Conservation (phyloP, 2,113 vertebrate species). For the Cacatua alba region DNA sequence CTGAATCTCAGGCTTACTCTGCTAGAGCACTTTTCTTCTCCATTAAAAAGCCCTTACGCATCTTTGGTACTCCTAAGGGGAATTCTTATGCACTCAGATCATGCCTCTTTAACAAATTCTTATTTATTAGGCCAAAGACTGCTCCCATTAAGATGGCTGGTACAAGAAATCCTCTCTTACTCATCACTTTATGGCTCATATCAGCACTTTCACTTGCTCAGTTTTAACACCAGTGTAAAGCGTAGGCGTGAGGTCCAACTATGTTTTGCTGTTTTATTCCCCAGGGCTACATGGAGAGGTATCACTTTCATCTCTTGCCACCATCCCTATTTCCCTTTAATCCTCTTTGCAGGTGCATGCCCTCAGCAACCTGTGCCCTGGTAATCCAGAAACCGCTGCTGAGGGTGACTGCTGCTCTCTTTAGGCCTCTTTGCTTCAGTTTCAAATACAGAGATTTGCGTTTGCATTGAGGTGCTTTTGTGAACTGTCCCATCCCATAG, state of each 20-base stretch:
- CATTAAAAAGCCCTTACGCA: not conserved
- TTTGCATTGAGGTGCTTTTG: not conserved
- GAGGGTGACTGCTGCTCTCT: accelerated
- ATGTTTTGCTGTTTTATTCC: not conserved
- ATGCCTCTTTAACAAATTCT: not conserved
- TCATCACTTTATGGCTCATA: accelerated
- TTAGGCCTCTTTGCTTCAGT: accelerated
- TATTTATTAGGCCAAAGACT: not conserved
- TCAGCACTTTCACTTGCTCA: not conserved
- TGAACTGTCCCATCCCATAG: not conserved
- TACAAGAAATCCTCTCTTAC: not conserved
- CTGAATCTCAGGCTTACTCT: not conserved
- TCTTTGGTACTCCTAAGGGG: not conserved
- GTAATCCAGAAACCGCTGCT: accelerated
- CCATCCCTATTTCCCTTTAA: not conserved
- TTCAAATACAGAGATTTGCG: not conserved
- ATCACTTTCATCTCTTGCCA: not conserved
- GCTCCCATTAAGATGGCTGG: not conserved
- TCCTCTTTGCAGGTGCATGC: accelerated
- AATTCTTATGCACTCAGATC: not conserved
- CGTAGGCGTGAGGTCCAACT: accelerated
- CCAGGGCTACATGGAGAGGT: not conserved
- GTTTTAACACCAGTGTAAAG: not conserved
- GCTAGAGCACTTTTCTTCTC: accelerated
- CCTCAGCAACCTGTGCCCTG: accelerated